Conservation (phyloP, 1,140 invertebrate genomes). For the Druon quercuslanigerum region DNA sequence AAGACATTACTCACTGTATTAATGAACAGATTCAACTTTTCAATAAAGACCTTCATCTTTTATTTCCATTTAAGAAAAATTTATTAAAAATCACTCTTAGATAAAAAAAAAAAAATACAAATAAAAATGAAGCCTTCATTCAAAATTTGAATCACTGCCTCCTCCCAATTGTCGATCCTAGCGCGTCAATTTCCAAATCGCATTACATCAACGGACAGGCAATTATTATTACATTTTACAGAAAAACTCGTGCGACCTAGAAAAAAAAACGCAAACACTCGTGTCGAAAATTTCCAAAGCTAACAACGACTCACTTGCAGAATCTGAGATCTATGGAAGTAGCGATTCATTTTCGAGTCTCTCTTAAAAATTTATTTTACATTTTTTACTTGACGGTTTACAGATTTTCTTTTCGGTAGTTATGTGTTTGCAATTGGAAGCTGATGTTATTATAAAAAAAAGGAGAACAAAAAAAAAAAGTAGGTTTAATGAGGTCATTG, state of each 20-base stretch:
- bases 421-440: background rate
- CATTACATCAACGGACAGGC: background rate
- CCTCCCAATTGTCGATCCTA: background rate
- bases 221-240: constrained; percentile 3
- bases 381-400: background rate
- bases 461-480: background rate
- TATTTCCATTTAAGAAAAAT: background rate
- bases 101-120: background rate
- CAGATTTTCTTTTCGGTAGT: background rate
- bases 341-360: background rate
- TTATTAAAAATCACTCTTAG: background rate
- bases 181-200: background rate
- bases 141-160: constrained; percentile 2
- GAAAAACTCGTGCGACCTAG: constrained; percentile 7
- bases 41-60: no score
- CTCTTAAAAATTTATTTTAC: background rate
- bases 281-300: background rate
- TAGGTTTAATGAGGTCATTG: no score
- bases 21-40: background rate
- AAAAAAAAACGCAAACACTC: background rate
- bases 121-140: background rate
- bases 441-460: background rate
- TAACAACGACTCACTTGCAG: background rate
- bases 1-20: background rate
- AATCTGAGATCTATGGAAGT: constrained; percentile 6